Base-by-base conservation (phyloP, 92 coral and sea anemone genomes). In the Zoanthus solanderi region DNA sequence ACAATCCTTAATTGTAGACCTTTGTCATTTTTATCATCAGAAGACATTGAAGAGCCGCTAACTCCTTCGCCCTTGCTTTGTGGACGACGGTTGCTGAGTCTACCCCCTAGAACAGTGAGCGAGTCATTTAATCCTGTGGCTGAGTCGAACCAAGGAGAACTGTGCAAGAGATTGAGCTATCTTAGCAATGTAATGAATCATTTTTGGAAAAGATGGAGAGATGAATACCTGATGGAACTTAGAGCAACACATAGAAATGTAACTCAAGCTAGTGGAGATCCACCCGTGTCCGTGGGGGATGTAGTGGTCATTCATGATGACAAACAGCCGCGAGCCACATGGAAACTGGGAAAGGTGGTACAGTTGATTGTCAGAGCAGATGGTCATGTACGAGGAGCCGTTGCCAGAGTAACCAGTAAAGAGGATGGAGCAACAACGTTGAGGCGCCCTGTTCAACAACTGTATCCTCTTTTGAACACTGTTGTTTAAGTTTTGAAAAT, bases 21-120 rank as follows among this genome's bases (percentile, higher is more conserved):
- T 75, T 72, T 91, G 58, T 79, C 94, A 5, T 88, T 83, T 56
- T 81, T 91, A 66, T 89, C 90, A 6, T 68, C 88, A 6, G 92
- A 91, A 28, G 91, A 91, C 44, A n/a, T 46, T 13, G 94, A 89
- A 48, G 87, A 93, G 87, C 91, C 91, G 3, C 83, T 93, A 17
- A 93, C 94, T 23, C 91, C 94, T 6, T 91, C 96, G n/a, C 96
- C 91, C 61, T 90, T 93, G 31, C 54, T 91, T 31, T 53, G 61
- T 56, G 96, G 94, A 32, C 80, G 90, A 54, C 84, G 92, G 12
- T 29, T 94, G 11, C 46, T 90, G 58, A 89, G 91, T 23, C 75
- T 87, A 16, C 93, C 93, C 2, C 78, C 80, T 63, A 37, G 14
- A 29, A 52, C 17, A 28, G 16, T 78, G 6, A 76, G 76, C 30